Evolutionary conservation across 2,113 vertebrate genomes (phyloP).

Genomic region (Pomatostomus ruficeps): DNA sequence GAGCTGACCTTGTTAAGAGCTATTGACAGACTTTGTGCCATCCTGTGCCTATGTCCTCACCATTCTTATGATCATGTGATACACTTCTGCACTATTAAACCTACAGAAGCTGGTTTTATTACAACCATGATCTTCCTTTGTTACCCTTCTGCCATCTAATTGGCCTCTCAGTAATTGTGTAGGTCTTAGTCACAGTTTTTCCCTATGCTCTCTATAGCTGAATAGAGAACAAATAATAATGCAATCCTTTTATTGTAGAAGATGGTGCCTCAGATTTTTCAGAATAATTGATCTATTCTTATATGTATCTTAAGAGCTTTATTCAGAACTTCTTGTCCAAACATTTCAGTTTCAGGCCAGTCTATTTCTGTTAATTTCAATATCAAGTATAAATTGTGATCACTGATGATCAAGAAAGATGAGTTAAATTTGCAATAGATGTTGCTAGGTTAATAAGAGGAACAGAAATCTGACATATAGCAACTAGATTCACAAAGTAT

Average conservation of each 20-base stretch:
- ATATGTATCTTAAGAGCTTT: background rate
- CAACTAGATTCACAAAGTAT: background rate
- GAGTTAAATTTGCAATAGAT: background rate
- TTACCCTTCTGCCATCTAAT: background rate
- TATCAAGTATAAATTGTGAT: background rate
- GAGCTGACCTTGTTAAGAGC: background rate
- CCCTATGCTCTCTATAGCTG: background rate
- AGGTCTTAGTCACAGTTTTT: background rate
- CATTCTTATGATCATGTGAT: background rate
- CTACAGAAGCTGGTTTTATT: background rate
- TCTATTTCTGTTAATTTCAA: background rate
- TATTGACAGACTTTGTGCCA: background rate
- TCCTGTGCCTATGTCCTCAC: background rate
- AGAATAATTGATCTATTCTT: background rate
- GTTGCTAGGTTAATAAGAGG: background rate
- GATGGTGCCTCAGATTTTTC: background rate
- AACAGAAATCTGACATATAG: background rate
- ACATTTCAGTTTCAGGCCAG: background rate
- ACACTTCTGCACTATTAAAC: background rate
- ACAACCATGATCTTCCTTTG: background rate
- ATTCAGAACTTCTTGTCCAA: background rate
- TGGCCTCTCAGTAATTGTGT: background rate
- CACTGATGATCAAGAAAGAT: background rate
- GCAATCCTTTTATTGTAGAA: background rate
- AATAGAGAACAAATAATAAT: background rate